phyloP scores from a whole-genome alignment of 2,113 vertebrate species.

The Prietella phreatophila region DNA sequence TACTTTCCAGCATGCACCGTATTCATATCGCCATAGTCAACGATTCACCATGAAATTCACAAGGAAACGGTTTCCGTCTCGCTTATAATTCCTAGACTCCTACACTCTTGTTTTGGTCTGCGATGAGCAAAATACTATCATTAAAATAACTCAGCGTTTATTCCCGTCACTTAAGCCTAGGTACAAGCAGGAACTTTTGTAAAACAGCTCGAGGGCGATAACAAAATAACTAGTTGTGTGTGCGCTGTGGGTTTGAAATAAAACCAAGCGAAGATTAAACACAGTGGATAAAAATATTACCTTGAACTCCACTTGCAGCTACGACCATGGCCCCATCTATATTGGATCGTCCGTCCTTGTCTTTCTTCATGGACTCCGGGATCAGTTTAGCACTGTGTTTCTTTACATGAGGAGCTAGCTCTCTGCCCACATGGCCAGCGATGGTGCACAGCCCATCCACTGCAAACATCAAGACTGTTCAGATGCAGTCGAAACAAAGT shows the following conservation, averaged over 20 bases:
- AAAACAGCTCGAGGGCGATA: too few species aligned
- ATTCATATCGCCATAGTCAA: too few species aligned
- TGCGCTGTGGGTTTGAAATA: not conserved
- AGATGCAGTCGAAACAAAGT: not conserved
- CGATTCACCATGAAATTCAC: too few species aligned
- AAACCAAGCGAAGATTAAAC: too few species aligned
- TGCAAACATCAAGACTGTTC: constrained; percentile 56
- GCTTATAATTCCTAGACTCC: too few species aligned
- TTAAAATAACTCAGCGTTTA: too few species aligned
- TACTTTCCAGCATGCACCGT: too few species aligned
- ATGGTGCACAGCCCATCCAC: constrained; percentile 91
- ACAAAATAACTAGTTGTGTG: not conserved
- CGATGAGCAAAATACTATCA: too few species aligned
- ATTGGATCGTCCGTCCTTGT: constrained; percentile 88
- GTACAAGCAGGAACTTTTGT: too few species aligned
- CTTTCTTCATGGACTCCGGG: constrained; percentile 94
- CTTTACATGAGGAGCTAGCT: constrained; percentile 92
- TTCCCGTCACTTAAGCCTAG: too few species aligned
- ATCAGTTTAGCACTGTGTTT: constrained; percentile 93
- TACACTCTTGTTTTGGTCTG: too few species aligned
- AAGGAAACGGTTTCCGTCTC: too few species aligned
- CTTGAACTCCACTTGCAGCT: constrained; percentile 94
- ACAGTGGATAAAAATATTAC: constrained; percentile 62
- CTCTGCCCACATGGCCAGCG: constrained; percentile 84
- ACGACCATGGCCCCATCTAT: constrained; percentile 94